Base-by-base conservation (phyloP, 2,113 vertebrate species). In the Sardina pilchardus region DNA sequence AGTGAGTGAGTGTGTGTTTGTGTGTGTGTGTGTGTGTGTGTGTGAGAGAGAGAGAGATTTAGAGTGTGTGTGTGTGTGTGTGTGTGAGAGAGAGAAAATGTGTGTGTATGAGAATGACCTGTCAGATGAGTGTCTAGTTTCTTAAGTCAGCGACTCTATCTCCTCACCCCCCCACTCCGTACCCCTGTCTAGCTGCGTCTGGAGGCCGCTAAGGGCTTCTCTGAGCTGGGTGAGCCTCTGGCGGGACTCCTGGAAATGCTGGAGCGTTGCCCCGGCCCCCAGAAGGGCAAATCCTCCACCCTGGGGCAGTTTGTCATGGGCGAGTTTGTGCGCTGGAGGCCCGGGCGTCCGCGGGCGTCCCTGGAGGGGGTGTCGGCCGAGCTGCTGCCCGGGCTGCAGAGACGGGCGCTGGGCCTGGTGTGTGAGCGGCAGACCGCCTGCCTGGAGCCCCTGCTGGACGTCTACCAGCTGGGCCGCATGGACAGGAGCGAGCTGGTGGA, bases 281-380 rank as follows among this genome's bases (percentile, higher is more conserved):
- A 94, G 87, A 94, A 91, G 88, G 87, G 90, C 80, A 92, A 91
- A n/a, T 89, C 90, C 83, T 86, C 89, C 87, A 93, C 92, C 24
- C 86, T 95, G 17, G 75, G 87, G 14, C 88, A 92, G 63, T 89
- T 93, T 1, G 71, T 96, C 82, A 90, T 96, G 26, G 59, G 88
- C 6, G 94, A 95, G 90, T 95, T 95, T 84, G 90, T 90, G 81
- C 88, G 48, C 16, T 96, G 95, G 95, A 81, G 91, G 71, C 88
- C 89, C 39, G 86, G 88, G 34, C 85, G 87, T 86, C 92, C 93
- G 6, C 87, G 92, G 92, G 93, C 93, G 84, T 88, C 78, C 34
- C 81, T 95, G 84, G 86, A 88, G 53, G 89, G 89, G 6, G 16
- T 93, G 2, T 19, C 90, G 42, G 83, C 91, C 17, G 87, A 91